Percentiles rank a stretch among this genome's conserved stretches.
Evolutionary conservation across 1,140 invertebrate genomes (phyloP).

Genomic region (Bombus cullumanus): DNA sequence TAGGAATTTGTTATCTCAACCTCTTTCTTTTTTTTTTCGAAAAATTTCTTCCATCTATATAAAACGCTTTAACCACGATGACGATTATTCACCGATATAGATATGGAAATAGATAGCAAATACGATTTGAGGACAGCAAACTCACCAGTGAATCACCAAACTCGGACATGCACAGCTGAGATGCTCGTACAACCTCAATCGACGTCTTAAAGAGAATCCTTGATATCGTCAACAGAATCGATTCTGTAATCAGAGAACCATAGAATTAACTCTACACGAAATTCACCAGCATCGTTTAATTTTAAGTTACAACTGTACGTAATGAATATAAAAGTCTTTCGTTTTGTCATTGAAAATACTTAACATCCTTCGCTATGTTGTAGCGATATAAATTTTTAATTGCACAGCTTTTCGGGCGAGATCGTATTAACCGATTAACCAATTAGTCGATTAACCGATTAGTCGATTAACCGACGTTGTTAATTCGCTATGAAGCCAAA

Average conservation of each 20-base stretch:
- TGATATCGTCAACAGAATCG: constrained; percentile 18
- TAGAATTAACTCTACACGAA: neutral
- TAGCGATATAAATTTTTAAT: no score
- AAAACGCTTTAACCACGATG: no score
- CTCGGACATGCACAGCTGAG: constrained; percentile 54
- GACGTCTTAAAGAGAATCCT: constrained; percentile 28
- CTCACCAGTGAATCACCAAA: constrained; percentile 50
- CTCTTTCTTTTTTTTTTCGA: neutral
- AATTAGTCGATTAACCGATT: no score
- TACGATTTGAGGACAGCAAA: neutral
- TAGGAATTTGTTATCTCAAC: neutral
- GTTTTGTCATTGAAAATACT: no score
- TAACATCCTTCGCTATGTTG: no score
- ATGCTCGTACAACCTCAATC: neutral
- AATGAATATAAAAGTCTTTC: no score
- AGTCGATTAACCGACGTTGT: neutral
- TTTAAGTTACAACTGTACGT: neutral
- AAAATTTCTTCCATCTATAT: neutral
- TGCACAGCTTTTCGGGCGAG: no score
- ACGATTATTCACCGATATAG: neutral
- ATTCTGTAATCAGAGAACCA: constrained; percentile 40
- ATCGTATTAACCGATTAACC: no score
- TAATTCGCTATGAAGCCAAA: neutral
- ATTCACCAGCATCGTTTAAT: neutral
- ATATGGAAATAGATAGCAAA: neutral